Evolutionary conservation across 2,797 vertebrate species (phyloP).

Genomic region (Pangasius mekongensis): DNA sequence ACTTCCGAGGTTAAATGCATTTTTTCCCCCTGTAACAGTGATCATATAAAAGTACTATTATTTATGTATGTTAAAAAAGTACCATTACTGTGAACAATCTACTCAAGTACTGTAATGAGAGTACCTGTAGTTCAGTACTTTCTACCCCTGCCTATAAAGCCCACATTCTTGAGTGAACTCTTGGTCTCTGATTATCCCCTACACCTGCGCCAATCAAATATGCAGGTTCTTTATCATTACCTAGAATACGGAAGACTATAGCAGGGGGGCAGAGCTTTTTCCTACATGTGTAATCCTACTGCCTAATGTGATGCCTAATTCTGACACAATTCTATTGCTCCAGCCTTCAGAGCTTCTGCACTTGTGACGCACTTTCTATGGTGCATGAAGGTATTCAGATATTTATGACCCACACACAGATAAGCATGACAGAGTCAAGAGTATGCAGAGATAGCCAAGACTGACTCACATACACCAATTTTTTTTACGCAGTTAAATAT

Average conservation of each 20-base stretch:
- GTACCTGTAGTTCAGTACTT: not conserved
- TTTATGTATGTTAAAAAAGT: no score
- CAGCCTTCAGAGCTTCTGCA: not conserved
- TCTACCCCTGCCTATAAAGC: not conserved
- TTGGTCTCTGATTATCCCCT: not conserved
- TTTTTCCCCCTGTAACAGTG: not conserved
- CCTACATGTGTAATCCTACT: not conserved
- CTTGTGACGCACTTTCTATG: not conserved
- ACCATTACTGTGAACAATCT: no score
- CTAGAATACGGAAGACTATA: not conserved
- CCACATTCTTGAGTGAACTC: not conserved
- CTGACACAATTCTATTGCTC: not conserved
- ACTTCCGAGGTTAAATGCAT: not conserved
- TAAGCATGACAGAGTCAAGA: not conserved
- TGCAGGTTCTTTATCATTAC: not conserved
- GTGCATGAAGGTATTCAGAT: not conserved
- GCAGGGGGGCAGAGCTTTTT: not conserved
- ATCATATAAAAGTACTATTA: not conserved
- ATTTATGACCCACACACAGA: not conserved
- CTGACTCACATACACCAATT: not conserved
- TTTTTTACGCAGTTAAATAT: not conserved
- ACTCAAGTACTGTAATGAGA: not conserved
- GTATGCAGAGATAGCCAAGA: not conserved
- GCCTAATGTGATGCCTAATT: not conserved
- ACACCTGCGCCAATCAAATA: not conserved